Evolutionary conservation across 2,888 invertebrate species (phyloP).

Genomic region (Marasmarcha lunaedactyla): DNA sequence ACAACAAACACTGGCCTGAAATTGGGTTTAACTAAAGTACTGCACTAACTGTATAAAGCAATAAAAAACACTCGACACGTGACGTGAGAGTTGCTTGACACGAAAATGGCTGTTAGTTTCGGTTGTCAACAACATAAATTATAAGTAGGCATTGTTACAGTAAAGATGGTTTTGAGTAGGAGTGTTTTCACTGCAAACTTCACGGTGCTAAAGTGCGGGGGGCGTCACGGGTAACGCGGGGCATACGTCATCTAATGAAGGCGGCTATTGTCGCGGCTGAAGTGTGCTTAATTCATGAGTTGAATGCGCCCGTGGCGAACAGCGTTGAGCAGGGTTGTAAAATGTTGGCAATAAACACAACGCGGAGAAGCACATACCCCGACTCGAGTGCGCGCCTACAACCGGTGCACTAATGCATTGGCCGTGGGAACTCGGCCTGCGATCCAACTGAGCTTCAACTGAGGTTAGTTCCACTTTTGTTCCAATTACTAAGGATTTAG

Average conservation of each 20-base stretch:
- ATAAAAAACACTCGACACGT: constrained; percentile 48
- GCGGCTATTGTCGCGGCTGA: constrained; percentile 52
- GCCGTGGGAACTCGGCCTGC: constrained; percentile 2
- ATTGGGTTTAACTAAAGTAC: too few relatives aligned
- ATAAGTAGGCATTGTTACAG: constrained; percentile 56
- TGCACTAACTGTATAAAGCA: constrained; percentile 21
- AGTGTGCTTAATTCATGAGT: constrained; percentile 53
- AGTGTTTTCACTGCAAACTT: constrained; percentile 58
- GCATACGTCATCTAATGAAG: constrained; percentile 63
- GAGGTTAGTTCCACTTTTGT: not conserved
- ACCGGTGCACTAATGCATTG: constrained; percentile 1
- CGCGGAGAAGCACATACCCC: constrained; percentile 20
- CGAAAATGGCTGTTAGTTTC: constrained; percentile 40
- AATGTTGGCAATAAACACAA: constrained; percentile 33
- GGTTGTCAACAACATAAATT: constrained; percentile 60
- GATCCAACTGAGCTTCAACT: not conserved
- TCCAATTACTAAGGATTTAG: too few relatives aligned
- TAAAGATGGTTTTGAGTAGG: constrained; percentile 42
- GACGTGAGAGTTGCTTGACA: constrained; percentile 27
- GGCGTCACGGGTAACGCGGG: constrained; percentile 58
- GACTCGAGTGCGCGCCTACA: constrained; percentile 12
- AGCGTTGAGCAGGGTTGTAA: constrained; percentile 32
- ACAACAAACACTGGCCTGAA: too few relatives aligned
- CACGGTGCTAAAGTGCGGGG: constrained; percentile 46
- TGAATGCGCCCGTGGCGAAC: constrained; percentile 33